phyloP scores from a whole-genome alignment of 2,113 vertebrate genomes.

The Perognathus longimembris region DNA sequence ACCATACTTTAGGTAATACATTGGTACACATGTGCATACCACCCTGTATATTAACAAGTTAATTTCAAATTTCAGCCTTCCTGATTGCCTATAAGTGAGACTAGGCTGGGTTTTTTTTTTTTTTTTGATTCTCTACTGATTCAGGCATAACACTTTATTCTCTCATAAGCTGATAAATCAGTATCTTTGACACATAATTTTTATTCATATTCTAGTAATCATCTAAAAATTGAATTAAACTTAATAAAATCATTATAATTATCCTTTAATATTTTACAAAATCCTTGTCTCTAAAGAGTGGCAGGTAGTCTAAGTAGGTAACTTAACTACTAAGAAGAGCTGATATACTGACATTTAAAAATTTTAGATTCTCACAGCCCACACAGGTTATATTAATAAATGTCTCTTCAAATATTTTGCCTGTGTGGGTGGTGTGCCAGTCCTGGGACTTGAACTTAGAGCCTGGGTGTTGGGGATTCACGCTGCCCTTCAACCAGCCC shows the following conservation, averaged over 20 bases:
- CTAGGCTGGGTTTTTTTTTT: neutral
- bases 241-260: neutral
- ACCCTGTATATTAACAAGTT: neutral
- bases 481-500: too few relatives aligned
- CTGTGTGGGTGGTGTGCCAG: neutral
- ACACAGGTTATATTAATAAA: neutral
- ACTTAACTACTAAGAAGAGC: neutral
- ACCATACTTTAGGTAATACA: too few relatives aligned
- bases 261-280: neutral
- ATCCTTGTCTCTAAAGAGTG: neutral
- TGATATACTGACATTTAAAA: neutral
- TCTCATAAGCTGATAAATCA: too few relatives aligned
- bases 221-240: neutral
- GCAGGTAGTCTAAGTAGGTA: neutral
- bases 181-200: too few relatives aligned
- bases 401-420: neutral
- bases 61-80: neutral
- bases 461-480: too few relatives aligned
- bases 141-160: too few relatives aligned
- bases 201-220: neutral
- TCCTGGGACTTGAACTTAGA: too few relatives aligned
- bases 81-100: neutral
- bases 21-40: too few relatives aligned
- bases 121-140: neutral
- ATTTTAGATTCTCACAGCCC: neutral